These are phyloP conservation scores for Ovibos moschatus DNA, from an alignment of 2,113 vertebrate species.

Conservation along the genomic window DNA sequence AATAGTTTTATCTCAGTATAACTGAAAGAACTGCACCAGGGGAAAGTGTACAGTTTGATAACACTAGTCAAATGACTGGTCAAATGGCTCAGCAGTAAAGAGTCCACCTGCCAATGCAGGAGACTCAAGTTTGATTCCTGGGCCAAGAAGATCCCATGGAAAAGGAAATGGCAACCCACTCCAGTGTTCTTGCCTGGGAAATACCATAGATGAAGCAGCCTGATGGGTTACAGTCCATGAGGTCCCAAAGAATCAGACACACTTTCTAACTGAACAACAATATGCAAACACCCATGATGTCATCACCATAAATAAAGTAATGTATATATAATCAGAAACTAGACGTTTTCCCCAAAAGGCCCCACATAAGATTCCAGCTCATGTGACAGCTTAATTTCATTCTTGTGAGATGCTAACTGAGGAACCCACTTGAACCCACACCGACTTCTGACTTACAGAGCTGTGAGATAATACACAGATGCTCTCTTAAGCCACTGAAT, in stretches of 20 bases:
- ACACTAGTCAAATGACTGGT: not conserved
- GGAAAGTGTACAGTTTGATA: not conserved
- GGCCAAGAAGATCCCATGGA: not conserved
- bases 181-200: not conserved
- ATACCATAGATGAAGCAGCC: not conserved
- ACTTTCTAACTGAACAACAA: not conserved
- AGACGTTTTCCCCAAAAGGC: not conserved
- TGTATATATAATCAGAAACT: not conserved
- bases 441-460: not conserved
- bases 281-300: not conserved
- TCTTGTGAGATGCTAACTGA: not conserved
- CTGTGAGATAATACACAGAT: not conserved
- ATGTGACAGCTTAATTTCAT: not conserved
- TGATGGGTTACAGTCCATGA: not conserved
- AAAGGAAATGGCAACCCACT: not conserved
- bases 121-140: not conserved
- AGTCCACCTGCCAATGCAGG: not conserved
- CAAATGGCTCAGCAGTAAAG: not conserved
- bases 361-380: not conserved
- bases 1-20: not conserved
- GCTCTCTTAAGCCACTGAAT: not conserved
- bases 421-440: not conserved
- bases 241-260: not conserved
- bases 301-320: not conserved
- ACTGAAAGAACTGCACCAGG: not conserved